Evolutionary conservation across 2,113 vertebrate species (phyloP).

Genomic region (Regulus satrapa): DNA sequence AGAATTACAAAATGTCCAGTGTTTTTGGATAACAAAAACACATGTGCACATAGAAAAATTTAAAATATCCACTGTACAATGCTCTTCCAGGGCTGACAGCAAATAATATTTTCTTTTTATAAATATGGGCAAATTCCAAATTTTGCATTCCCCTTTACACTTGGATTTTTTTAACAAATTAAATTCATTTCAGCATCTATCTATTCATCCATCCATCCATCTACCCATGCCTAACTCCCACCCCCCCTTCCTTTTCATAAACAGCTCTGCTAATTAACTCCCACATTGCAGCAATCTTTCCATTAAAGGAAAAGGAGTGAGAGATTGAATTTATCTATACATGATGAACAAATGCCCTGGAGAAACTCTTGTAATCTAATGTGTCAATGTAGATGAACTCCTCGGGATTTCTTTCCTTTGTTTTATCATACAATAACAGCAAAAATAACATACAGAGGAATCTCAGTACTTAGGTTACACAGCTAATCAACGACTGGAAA

Average conservation of each 20-base stretch:
- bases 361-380: slow-evolving; percentile 54
- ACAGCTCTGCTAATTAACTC: slow-evolving; percentile 65
- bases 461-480: not conserved
- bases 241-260: slow-evolving; percentile 23
- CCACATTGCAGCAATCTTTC: slow-evolving; percentile 29
- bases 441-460: slow-evolving; percentile 25
- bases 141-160: not conserved
- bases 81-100: not conserved
- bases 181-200: not conserved
- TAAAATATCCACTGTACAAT: not conserved
- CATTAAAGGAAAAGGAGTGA: slow-evolving; percentile 5
- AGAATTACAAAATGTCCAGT: not conserved
- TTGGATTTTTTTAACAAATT: not conserved
- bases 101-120: not conserved
- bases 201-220: not conserved
- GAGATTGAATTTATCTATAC: slow-evolving; percentile 65
- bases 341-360: slow-evolving; percentile 61
- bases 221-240: not conserved
- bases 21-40: not conserved
- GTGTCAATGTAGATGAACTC: slow-evolving; percentile 48
- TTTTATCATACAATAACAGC: slow-evolving; percentile 45
- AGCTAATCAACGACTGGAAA: slow-evolving; percentile 33
- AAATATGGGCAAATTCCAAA: not conserved
- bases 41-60: not conserved
- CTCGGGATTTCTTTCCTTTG: slow-evolving; percentile 59